Conservation (phyloP, 2,797 vertebrate species). For the Psittacula echo region DNA sequence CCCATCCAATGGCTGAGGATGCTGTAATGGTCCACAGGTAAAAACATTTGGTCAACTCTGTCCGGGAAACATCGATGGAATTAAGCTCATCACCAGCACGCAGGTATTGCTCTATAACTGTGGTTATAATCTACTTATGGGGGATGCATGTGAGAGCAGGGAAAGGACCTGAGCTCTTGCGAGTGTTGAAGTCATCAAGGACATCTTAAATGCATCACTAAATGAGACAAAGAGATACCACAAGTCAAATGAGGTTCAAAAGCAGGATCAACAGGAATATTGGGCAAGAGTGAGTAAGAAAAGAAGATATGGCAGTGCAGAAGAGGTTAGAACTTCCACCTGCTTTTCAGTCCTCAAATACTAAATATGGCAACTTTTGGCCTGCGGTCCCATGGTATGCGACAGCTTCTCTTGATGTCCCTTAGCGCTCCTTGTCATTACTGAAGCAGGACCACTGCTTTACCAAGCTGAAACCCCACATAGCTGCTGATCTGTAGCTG, state of each 20-base stretch:
- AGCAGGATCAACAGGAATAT: not conserved
- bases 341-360: not conserved
- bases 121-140: not conserved
- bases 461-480: not conserved
- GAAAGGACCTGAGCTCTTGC: not conserved
- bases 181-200: not conserved
- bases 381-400: no score
- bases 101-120: not conserved
- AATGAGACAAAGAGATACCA: not conserved
- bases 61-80: not conserved
- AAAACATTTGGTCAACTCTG: not conserved
- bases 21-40: not conserved
- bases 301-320: not conserved
- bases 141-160: not conserved
- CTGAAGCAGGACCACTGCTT: not conserved
- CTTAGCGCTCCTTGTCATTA: not conserved
- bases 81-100: not conserved
- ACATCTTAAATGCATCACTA: not conserved
- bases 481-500: not conserved
- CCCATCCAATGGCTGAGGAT: not conserved
- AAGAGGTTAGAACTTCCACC: not conserved
- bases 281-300: not conserved
- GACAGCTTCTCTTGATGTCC: not conserved
- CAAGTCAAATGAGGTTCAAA: not conserved
- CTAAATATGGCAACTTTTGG: not conserved